Base-by-base conservation (phyloP, 2,113 vertebrate species). In the Taurulus bubalis region DNA sequence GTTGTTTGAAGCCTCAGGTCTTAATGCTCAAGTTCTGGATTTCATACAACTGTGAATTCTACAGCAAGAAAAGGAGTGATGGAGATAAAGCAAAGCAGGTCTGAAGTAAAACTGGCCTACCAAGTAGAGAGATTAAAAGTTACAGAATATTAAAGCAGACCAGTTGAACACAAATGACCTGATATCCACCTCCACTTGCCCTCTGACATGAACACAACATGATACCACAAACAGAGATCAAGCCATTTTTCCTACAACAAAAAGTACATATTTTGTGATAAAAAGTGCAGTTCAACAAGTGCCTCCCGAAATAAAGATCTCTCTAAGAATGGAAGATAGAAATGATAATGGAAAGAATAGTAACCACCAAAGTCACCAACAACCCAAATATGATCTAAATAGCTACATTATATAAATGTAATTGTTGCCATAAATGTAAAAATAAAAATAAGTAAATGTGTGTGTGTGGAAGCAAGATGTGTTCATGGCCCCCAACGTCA, bases 11-110 rank as follows among this genome's bases (percentile, higher is more conserved):
- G 66, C 64, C 64, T 74, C 30, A 15, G 76, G 82, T 68, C n/a
- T 81, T 73, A 75, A 86, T 51, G 71, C 63, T 66, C 32, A 79
- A 36, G 60, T 38, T 79, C 24, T 75, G 66, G 60, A 67, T 74
- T 75, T 55, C 58, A 30, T 11, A 26, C 69, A 16, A 38, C 26
- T 28, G 60, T 22, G 14, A 38, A 32, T 16, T 55, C 47, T 42
- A 75, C 24, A 51, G 69, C 8, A 30, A 40, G 32, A 60, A 28
- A 49, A 38, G 47, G 36, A 49, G 24, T 59, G 60, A 67, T 58
- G 42, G 42, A 65, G 32, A 42, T 30, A 64, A 10, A 56, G 28
- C 16, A 32, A 73, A 34, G 70, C 64, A 40, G 55, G 8, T 75
- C 59, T 34, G 49, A 2, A 24, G 26, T 12, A 30, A 75, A 55